Evolutionary conservation across 2,888 invertebrate species (phyloP), one percentile per base, ranked within the genome.

Genomic region (Cryptophagus acutangulus): DNA sequence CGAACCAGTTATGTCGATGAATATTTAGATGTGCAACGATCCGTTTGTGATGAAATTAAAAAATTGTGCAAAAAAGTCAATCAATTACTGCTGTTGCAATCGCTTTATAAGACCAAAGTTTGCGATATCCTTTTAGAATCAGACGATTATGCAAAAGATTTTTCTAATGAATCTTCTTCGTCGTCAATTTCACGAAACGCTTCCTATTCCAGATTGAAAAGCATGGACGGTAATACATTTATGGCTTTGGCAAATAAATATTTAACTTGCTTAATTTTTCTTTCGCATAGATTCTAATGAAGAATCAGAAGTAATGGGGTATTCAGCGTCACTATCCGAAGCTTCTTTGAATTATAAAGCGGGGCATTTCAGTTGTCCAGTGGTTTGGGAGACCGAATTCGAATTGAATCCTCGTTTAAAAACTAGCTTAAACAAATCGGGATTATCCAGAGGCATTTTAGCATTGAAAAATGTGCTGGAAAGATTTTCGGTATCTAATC

Each of bases 381-480:
- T 81, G n/a, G 80, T 85, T 2, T 86, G 84, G 82, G 75, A 80
- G 58, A 78, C 77, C 4, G 74, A 75, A 34, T 86, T 87, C 58
- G 65, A 71, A 36, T 66, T 87, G 3, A 86, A 87, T 67, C 83
- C 84, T 1, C 71, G 86, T 16, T 69, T 87, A 17, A 81, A 82
- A 64, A 77, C 76, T 1, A 78, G 78, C 0, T 75, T 75, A 24
- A 77, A 76, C 24, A 76, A 77, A 55, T 73, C 75, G 0, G 75
- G 76, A 1, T 65, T 77, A n/a, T 78, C 77, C 0, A 67, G 77
- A 28, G 79, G 79, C n/a, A 75, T 78, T 29, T 74, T 78, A 60
- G 81, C 81, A 2, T 66, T 86, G 33, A 75, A 79, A 50, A 74
- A 75, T 12, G 79, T 82, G 5, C 69, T 87, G 17, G 79, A 78